Percentiles rank a stretch among this genome's conserved stretches.
These are phyloP conservation scores for Parnassius orleans DNA, from an alignment of 2,888 invertebrate genomes.

Conservation along the genomic window DNA sequence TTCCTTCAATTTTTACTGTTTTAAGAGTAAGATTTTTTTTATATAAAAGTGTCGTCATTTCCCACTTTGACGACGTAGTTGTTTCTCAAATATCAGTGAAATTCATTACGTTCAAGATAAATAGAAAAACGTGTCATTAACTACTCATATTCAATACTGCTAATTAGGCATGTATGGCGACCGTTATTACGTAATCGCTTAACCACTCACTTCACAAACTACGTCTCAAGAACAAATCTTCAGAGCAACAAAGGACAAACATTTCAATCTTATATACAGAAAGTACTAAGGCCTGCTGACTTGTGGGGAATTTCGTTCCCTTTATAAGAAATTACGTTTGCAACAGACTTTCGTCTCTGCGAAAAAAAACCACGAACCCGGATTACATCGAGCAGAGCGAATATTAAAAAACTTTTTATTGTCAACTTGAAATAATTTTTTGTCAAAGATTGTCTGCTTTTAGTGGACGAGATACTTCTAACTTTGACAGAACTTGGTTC, in stretches of 20 bases:
- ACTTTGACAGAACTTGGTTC: too few species aligned
- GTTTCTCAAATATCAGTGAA: too few species aligned
- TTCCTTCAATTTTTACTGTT: too few species aligned
- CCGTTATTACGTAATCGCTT: background rate
- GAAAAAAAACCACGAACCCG: conserved; percentile 13
- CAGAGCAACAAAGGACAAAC: conserved; percentile 23
- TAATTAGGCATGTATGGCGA: too few species aligned
- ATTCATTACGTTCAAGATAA: too few species aligned
- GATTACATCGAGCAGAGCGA: conserved; percentile 66
- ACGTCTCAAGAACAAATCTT: conserved; percentile 22
- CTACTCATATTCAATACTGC: too few species aligned
- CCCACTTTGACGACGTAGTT: too few species aligned
- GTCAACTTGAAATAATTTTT: conserved; percentile 13
- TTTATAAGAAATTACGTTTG: conserved; percentile 24
- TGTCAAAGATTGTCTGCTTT: conserved; percentile 9
- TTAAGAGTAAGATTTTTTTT: too few species aligned
- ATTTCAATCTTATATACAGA: conserved; percentile 27
- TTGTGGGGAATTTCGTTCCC: conserved; percentile 21
- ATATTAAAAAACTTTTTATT: conserved; percentile 75
- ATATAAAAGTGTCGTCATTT: too few species aligned
- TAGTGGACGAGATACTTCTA: conserved; percentile 6
- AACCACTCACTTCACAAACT: conserved; percentile 19
- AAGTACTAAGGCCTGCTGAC: conserved; percentile 19
- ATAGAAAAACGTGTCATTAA: too few species aligned
- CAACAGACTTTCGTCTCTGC: conserved; percentile 21